These are phyloP conservation scores for Planiliza haematocheilus DNA, from an alignment of 2,113 vertebrate species.

Conservation along the genomic window DNA sequence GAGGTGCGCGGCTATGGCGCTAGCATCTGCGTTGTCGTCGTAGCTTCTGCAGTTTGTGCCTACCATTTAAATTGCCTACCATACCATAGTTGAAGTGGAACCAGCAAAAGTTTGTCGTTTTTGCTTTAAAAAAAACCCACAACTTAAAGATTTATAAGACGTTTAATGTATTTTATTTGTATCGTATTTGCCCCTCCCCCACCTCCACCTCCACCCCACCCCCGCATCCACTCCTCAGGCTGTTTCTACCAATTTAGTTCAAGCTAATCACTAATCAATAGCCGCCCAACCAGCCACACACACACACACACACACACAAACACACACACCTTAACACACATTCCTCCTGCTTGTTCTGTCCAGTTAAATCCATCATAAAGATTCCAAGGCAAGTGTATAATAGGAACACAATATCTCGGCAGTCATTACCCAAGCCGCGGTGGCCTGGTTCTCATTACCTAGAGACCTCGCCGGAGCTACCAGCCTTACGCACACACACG, in stretches of 20 bases:
- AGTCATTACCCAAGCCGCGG: constrained; percentile 66
- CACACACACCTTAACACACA: constrained; percentile 12
- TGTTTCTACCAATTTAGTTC: constrained; percentile 43
- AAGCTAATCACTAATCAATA: constrained; percentile 67
- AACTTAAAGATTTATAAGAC: not conserved
- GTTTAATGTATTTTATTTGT: constrained; percentile 30
- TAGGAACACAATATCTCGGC: constrained; percentile 59
- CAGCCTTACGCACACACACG: constrained; percentile 21
- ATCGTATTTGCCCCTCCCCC: constrained; percentile 1
- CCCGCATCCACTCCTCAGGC: constrained; percentile 8
- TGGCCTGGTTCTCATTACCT: constrained; percentile 74
- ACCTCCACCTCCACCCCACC: not conserved
- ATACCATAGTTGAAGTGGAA: too few relatives aligned
- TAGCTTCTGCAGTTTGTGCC: too few relatives aligned
- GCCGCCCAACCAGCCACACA: constrained; percentile 26
- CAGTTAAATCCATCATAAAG: constrained; percentile 75
- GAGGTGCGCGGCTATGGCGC: too few relatives aligned
- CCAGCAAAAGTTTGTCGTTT: too few relatives aligned
- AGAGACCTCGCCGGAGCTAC: constrained; percentile 49
- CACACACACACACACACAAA: not conserved
- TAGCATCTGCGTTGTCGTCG: too few relatives aligned
- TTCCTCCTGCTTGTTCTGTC: constrained; percentile 43
- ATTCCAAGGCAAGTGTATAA: constrained; percentile 70
- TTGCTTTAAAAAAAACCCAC: too few relatives aligned
- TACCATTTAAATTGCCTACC: too few relatives aligned